Evolutionary conservation across 2,888 invertebrate species (phyloP), one percentile per base, ranked within the genome.

Genomic region (Phortica okadai): DNA sequence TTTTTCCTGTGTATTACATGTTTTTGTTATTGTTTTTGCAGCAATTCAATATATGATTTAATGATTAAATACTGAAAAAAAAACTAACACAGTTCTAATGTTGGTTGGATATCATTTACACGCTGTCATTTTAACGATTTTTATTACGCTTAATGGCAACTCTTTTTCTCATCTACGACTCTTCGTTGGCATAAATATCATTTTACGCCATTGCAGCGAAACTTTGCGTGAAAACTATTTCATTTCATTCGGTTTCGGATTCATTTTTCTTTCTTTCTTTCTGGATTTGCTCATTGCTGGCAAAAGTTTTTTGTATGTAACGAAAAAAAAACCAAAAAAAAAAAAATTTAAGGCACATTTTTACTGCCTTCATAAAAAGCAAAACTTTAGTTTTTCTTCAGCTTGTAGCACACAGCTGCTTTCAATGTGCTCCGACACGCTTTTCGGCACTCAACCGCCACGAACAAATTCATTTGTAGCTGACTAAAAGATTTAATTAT

Each of bases 401-500:
- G 54, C 54, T 42, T 8, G 42, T 33, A 8, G 62, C 62, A 25
- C 62, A 25, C 62, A 62, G 66, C 66, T 66, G 66, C 66, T 66
- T 66, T 66, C 66, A 66, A 66, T 66, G 66, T 41, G 33, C 42
- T 62, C 62, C 10, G 16, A 62, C 62, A 62, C n/a, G 58, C 62
- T 7, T 10, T 25, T 62, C 16, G 62, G 16, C 59, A 59, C 25
- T 59, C 59, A 21, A 10, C 5, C 25, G 6, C 66, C 1, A 42
- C 42, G 6, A 66, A 66, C 66, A 66, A 66, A 66, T 42, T 66
- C 66, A 66, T 66, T 66, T 66, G 21, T 42, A 66, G 41, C 66
- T 66, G 66, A 56, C 11, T 41, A 66, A 73, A 58, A 45, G 33
- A 74, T 76, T 70, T 62, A 76, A 76, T 76, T 69, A 74, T 69